phyloP scores from a whole-genome alignment of 2,113 vertebrate species.

The Dromaius novaehollandiae region DNA sequence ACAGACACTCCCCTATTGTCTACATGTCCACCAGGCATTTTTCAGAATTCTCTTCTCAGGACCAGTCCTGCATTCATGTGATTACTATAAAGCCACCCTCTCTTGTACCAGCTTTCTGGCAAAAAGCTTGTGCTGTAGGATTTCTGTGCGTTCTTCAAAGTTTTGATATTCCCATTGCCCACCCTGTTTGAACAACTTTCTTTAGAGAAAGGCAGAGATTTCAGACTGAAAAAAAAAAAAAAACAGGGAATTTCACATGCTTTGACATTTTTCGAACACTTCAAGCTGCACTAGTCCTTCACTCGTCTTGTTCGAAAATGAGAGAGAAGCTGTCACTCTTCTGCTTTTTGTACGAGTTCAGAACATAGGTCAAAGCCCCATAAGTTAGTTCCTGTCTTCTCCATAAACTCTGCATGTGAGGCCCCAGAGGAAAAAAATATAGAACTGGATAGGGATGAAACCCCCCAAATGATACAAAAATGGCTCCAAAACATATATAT shows the following conservation, averaged over 20 bases:
- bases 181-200: not conserved
- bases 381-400: not conserved
- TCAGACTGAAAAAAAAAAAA: not conserved
- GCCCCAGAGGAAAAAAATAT: not conserved
- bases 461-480: not conserved
- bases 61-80: not conserved
- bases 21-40: not conserved
- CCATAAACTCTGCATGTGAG: too few species aligned
- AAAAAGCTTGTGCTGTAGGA: not conserved
- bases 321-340: not conserved
- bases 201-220: not conserved
- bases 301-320: not conserved
- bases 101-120: not conserved
- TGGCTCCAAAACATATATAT: not conserved
- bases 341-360: not conserved
- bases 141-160: not conserved
- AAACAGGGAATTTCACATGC: not conserved
- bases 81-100: not conserved
- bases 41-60: not conserved
- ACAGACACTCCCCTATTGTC: slow-evolving; percentile 9
- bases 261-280: not conserved
- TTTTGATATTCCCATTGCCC: not conserved
- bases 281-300: not conserved
- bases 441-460: not conserved
- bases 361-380: not conserved